Conservation (phyloP, 1,140 invertebrate genomes). For the Bombus huntii region DNA sequence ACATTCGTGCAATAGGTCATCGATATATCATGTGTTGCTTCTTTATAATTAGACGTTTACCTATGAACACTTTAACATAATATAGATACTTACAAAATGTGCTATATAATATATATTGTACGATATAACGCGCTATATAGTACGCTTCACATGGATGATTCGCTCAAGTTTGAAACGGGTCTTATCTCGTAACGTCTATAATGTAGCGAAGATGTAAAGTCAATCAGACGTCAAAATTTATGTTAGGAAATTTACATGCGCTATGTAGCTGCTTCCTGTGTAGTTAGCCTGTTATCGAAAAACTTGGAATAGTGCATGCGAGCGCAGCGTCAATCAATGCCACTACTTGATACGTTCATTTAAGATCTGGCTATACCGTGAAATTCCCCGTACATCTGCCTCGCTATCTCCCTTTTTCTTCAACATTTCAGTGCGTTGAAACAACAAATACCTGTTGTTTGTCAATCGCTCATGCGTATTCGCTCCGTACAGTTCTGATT, state of each 20-base stretch:
- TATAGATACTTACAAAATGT: too few species aligned
- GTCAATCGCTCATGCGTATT: neutral
- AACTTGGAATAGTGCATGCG: neutral
- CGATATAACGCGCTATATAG: too few species aligned
- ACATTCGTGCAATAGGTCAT: too few species aligned
- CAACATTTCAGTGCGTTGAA: neutral
- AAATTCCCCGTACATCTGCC: neutral
- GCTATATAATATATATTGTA: too few species aligned
- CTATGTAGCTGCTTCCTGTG: too few species aligned
- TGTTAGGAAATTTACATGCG: neutral
- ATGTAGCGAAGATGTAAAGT: neutral
- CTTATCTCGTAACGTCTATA: neutral
- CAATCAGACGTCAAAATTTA: neutral
- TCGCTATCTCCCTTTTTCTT: neutral
- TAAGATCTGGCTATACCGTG: neutral
- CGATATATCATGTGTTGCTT: too few species aligned
- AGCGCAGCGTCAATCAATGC: neutral
- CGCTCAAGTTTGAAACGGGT: neutral
- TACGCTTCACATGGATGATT: neutral
- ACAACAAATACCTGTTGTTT: neutral
- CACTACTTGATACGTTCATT: neutral
- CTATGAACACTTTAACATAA: too few species aligned
- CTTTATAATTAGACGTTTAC: too few species aligned
- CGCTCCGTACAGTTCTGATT: neutral
- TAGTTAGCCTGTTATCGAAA: neutral